Evolutionary conservation across 2,888 invertebrate genomes (phyloP).

Genomic region (Sinopyrophorus schimmeli): DNA sequence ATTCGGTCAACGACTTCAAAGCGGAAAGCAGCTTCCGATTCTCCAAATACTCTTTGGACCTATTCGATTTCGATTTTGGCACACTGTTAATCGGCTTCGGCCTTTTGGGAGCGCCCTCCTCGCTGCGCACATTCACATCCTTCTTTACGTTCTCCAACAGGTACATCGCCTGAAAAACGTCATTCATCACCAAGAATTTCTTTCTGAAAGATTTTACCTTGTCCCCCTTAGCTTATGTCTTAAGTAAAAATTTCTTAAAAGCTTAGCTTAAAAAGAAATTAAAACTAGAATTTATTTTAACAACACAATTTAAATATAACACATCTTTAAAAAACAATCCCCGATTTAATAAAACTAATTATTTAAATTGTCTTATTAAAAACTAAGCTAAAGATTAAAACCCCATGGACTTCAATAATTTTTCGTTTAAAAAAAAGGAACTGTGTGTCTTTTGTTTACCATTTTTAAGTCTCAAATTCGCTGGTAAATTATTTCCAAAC

Average conservation of each 20-base stretch:
- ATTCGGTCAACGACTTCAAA: neutral
- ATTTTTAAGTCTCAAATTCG: neutral
- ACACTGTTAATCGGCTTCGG: too few relatives aligned
- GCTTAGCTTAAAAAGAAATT: too few relatives aligned
- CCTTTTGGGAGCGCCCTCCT: neutral
- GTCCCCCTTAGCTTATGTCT: neutral
- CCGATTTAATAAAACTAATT: too few relatives aligned
- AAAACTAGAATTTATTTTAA: too few relatives aligned
- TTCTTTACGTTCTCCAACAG: constrained; percentile 1
- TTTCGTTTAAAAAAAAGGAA: constrained; percentile 1
- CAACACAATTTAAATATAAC: too few relatives aligned
- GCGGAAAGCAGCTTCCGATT: too few relatives aligned
- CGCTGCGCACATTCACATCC: neutral
- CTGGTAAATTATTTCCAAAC: neutral
- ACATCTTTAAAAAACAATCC: too few relatives aligned
- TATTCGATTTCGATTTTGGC: neutral
- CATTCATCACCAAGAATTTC: constrained; percentile 21
- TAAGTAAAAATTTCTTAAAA: too few relatives aligned
- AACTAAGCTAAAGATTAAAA: too few relatives aligned
- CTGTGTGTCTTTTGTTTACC: neutral
- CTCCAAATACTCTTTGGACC: too few relatives aligned
- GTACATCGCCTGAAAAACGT: constrained; percentile 19
- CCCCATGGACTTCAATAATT: too few relatives aligned
- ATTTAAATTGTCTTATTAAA: too few relatives aligned
- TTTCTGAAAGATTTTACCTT: constrained; percentile 19